Evolutionary conservation across 2,797 vertebrate species (phyloP).

Genomic region (Botia almorhae): DNA sequence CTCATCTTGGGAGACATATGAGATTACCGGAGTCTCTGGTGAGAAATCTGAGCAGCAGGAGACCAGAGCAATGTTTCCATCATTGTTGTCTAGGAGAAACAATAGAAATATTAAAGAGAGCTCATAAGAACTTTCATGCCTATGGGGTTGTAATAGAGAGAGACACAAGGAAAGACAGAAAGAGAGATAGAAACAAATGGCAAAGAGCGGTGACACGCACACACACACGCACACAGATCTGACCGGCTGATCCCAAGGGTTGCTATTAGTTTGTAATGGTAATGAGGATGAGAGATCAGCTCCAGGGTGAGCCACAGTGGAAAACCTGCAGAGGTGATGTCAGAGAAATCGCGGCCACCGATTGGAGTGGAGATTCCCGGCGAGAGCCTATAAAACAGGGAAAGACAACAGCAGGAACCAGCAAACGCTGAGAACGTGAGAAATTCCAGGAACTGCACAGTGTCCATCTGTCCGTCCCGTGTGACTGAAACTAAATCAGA

Average conservation of each 20-base stretch:
- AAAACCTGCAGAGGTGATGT: constrained; percentile 89
- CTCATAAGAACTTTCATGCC: neutral
- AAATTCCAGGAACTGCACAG: constrained; percentile 62
- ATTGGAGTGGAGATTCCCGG: constrained; percentile 84
- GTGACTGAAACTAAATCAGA: constrained; percentile 53
- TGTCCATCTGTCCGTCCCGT: constrained; percentile 47
- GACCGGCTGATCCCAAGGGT: constrained; percentile 58
- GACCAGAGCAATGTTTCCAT: neutral
- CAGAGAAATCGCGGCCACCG: constrained; percentile 83
- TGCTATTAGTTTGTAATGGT: constrained; percentile 73
- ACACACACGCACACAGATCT: constrained; percentile 30
- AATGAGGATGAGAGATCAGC: constrained; percentile 66
- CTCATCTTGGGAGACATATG: neutral
- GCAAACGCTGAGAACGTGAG: constrained; percentile 65
- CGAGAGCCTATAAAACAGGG: constrained; percentile 89
- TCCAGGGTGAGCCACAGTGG: constrained; percentile 81
- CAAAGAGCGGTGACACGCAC: constrained; percentile 6
- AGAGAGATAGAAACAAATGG: neutral
- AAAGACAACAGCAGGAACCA: constrained; percentile 75
- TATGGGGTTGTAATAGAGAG: neutral
- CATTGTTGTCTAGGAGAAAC: neutral
- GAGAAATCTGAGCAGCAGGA: neutral
- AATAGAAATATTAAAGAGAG: neutral
- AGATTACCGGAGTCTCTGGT: too few species aligned
- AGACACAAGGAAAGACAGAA: constrained; percentile 19